Percentiles rank a stretch among this genome's conserved stretches.
Evolutionary conservation across 30 jellyfish, hydroid and myxozoan genomes (phyloP).

Genomic region (Turritopsis dohrnii): DNA sequence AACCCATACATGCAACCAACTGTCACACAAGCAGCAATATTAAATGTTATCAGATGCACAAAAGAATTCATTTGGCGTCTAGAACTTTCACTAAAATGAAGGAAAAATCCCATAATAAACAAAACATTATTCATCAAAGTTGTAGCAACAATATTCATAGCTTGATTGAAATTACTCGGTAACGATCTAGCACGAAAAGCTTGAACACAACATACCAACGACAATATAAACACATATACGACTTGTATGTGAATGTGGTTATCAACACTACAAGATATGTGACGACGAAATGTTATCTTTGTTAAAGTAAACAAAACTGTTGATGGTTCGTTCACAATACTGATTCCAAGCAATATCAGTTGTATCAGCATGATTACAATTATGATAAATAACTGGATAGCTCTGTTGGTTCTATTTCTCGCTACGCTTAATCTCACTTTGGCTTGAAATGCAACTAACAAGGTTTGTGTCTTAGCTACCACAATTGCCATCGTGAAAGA

Average conservation of each 20-base stretch:
- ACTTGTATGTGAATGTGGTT: not conserved
- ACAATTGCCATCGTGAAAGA: not conserved
- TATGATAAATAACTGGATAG: not conserved
- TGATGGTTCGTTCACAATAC: not conserved
- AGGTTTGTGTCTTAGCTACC: not conserved
- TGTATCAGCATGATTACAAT: not conserved
- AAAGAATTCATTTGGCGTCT: not conserved
- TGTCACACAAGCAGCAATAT: not conserved
- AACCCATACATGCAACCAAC: not conserved
- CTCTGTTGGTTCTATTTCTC: not conserved
- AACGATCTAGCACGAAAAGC: not conserved
- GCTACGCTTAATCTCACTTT: not conserved
- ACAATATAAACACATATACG: not conserved
- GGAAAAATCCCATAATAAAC: not conserved
- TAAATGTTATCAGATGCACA: not conserved
- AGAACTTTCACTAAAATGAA: not conserved
- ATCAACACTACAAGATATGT: not conserved
- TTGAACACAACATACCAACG: not conserved
- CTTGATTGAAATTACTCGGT: not conserved
- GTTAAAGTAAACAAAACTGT: not conserved
- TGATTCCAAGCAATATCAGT: not conserved
- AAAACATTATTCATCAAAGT: not conserved
- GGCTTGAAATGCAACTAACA: slow-evolving; percentile 4
- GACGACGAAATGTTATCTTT: not conserved
- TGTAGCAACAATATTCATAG: not conserved